phyloP scores from a whole-genome alignment of 2,113 vertebrate genomes.

The Piaya cayana region DNA sequence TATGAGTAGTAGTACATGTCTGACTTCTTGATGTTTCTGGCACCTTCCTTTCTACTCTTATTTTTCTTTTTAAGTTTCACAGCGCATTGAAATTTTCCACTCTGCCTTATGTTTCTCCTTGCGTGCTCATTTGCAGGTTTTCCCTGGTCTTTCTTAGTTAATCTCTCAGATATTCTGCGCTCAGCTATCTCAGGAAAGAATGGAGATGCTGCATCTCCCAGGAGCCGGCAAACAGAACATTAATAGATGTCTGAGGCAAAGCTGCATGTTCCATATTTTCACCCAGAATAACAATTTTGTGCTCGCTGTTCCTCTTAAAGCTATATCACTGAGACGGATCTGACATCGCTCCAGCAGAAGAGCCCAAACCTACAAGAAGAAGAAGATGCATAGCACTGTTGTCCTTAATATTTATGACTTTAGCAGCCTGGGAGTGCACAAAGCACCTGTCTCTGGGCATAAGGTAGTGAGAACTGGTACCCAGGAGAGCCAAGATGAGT shows the following conservation, averaged over 20 bases:
- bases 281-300: constrained; percentile 16
- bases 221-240: not conserved
- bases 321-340: not conserved
- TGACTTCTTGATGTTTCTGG: not conserved
- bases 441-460: not conserved
- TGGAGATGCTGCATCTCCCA: not conserved
- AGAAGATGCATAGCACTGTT: not conserved
- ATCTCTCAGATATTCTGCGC: not conserved
- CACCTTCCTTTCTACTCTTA: not conserved
- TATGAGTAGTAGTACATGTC: too few relatives aligned
- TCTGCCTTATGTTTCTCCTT: not conserved
- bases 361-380: not conserved
- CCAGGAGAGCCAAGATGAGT: not conserved
- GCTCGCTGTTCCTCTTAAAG: not conserved
- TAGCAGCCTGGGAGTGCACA: not conserved
- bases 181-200: not conserved
- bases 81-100: not conserved
- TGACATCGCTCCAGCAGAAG: not conserved
- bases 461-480: not conserved
- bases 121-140: not conserved
- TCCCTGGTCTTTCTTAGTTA: not conserved
- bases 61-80: not conserved
- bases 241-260: not conserved
- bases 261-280: constrained; percentile 24
- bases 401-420: not conserved